Base-by-base conservation (phyloP, 1,140 invertebrate species). In the Calliphora vicina region DNA sequence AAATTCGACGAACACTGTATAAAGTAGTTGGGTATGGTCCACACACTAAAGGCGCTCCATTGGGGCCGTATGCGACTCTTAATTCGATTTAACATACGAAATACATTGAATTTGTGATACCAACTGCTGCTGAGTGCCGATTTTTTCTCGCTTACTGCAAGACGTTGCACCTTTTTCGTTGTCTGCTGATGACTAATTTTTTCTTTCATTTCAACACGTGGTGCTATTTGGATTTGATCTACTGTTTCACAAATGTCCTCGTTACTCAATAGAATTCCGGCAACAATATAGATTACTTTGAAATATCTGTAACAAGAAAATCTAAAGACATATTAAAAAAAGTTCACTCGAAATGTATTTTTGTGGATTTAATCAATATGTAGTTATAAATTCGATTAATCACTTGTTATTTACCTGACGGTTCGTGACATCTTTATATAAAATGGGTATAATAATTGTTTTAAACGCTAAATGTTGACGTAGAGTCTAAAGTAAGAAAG, bases 241-340 rank as follows among this genome's bases (percentile, higher is more conserved):
- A 89, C 88, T 9, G 88, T 89, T 83, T 89, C 87, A 82, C 88
- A 89, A 50, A 89, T 87, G 84, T 89, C 87, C 78, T 88, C 88
- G 84, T 89, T 89, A 83, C 88, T 89, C 74, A 89, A 87, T 71
- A 89, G 85, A 27, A 89, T 89, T 35, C 88, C 88, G 43, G 88
- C 88, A 80, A 89, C 88, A 76, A 89, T 89, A 82, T 89, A 89
- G 84, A 89, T 88, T 84, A 89, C 84, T 84, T 89, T 89, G 82
- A 89, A 88, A 42, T 89, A 86, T 83, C 88, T 89, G 74, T 71
- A 42, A 81, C n/a, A 81, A 81, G 25, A 2, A 76, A 84, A 20
- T 27, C 43, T 26, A 80, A 42, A 43, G 10, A 71, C n/a, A 25
- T 4, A 5, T 71, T 71, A n/a, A 17, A 23, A 43, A 35, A 50